Conservation (phyloP, 2,888 invertebrate genomes). For the Limenitis arthemis region DNA sequence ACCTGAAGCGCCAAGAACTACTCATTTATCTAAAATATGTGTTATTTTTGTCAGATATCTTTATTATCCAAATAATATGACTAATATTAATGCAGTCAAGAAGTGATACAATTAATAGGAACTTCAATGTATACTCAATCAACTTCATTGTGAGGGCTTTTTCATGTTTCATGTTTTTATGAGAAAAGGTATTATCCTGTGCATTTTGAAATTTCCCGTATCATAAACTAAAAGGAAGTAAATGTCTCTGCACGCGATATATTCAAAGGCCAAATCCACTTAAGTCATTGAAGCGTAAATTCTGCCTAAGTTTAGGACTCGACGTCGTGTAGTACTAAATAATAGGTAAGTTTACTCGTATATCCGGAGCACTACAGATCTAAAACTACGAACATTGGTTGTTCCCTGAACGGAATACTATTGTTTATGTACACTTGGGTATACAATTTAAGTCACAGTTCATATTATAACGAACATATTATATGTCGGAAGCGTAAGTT, state of each 20-base stretch:
- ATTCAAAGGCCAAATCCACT: constrained; percentile 3
- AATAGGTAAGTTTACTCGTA: constrained; percentile 1
- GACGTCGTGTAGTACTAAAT: constrained; percentile 1
- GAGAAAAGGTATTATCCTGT: no score
- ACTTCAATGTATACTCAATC: no score
- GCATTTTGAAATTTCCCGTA: not conserved
- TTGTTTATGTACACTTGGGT: not conserved
- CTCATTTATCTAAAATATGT: no score
- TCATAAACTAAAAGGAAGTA: not conserved
- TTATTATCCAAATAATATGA: no score
- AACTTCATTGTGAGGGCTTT: no score
- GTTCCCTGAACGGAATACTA: not conserved
- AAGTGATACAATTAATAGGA: no score
- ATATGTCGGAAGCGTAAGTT: no score
- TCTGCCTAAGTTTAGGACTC: constrained; percentile 1
- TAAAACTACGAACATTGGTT: not conserved
- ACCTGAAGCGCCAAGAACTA: no score
- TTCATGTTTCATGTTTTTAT: no score
- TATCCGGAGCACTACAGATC: constrained; percentile 1
- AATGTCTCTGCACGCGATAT: not conserved
- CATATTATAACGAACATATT: constrained; percentile 2
- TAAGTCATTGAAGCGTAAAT: constrained; percentile 2
- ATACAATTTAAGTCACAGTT: constrained; percentile 5
- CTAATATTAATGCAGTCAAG: no score
- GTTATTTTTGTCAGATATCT: no score